Conservation (phyloP, 2,113 vertebrate species). For the Drymodes brunneopygia region DNA sequence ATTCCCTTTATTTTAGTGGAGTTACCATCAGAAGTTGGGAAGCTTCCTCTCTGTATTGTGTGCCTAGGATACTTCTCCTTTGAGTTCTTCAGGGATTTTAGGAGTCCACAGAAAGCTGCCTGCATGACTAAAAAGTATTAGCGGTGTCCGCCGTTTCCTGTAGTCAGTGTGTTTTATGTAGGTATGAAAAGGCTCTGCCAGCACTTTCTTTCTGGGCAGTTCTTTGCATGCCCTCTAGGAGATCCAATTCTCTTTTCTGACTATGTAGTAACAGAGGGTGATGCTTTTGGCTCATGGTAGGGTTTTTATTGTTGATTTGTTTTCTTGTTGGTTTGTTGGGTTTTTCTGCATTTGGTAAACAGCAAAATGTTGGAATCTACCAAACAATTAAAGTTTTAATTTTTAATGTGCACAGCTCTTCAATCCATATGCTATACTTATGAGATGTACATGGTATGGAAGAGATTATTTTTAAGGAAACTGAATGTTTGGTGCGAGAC, state of each 20-base stretch:
- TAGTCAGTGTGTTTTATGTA: not conserved
- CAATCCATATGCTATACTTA: not conserved
- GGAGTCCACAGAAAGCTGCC: not conserved
- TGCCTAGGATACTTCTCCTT: not conserved
- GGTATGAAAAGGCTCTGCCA: not conserved
- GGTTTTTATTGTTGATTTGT: not conserved
- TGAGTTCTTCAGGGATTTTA: not conserved
- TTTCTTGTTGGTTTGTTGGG: not conserved
- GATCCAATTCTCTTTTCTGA: not conserved
- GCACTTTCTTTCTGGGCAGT: not conserved
- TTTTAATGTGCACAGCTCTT: not conserved
- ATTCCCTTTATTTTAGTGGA: not conserved
- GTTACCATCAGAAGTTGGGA: not conserved
- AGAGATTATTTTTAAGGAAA: not conserved
- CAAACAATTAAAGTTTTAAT: not conserved
- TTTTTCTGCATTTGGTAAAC: not conserved
- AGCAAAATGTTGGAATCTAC: not conserved
- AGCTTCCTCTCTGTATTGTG: not conserved
- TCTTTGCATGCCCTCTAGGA: not conserved
- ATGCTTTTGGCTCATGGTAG: not conserved
- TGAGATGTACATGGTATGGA: not conserved
- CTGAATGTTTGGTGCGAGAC: not conserved
- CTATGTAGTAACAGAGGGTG: not conserved
- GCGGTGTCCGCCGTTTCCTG: accelerated
- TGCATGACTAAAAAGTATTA: not conserved